Evolutionary conservation across 2,797 vertebrate species (phyloP), one percentile per base, ranked within the genome.

Genomic region (Cetoscarus ocellatus): DNA sequence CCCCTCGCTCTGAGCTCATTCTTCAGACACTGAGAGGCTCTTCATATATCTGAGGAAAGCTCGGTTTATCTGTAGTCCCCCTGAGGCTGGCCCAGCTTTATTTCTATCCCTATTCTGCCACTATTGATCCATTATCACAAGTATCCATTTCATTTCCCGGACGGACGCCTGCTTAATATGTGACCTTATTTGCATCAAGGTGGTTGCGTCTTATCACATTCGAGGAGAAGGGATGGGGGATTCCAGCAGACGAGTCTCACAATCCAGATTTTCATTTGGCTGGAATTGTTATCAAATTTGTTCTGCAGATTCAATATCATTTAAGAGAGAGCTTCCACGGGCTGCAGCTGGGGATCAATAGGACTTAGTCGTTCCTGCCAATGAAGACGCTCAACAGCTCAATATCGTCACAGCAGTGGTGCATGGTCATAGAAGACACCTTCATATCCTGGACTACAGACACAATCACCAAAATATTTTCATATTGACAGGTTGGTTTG

Each of bases 261-360:
- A 67, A 58, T 79, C 76, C 75, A 54, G 42, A 77, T 79, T 88
- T 89, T 84, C 75, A 88, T 91, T 86, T 83, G 77, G 6, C 62
- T 71, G 75, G 27, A 27, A 27, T 27, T 86, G 86, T 89, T 82
- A 84, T 88, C 61, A 86, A 82, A 91, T 87, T 83, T 87, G 53
- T 70, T 75, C 58, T 74, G 80, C 70, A 66, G 50, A 79, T 88
- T 89, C 78, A 81, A 81, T 91, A 89, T 89, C 79, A 88, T 71
- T 91, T 86, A 86, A 87, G 74, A 54, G 36, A 69, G 61, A 49
- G 60, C 75, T 85, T 73, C 87, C 65, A 68, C 80, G 73, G 73
- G 71, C 52, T 8, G 64, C 69, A 73, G 86, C 79, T 74, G 59
- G 77, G 84, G 86, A 87, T 88, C 78, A 70, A 88, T 90, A 74